Base-by-base conservation (phyloP, 2,888 invertebrate genomes). In the Zootermopsis nevadensis region DNA sequence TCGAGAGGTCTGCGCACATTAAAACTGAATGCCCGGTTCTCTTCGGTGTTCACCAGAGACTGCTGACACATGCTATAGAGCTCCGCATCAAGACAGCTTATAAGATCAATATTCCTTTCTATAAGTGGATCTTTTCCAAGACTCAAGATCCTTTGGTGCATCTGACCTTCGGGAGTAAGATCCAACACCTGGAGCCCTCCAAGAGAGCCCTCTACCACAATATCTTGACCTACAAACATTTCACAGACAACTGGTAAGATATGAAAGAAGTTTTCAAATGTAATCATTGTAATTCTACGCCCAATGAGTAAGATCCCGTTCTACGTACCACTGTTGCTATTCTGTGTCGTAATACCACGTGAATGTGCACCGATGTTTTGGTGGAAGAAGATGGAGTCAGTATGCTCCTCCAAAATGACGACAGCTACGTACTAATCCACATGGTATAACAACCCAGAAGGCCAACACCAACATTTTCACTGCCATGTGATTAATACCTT, bases 131-230 rank as follows among this genome's bases (percentile, higher is more conserved):
- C 95, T 84, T 93, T 92, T 0, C 98, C 98, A 22, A 97, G 95
- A 84, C 95, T 94, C 85, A 98, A 91, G 87, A 98, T 96, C 86
- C 97, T 92, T 89, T 97, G 94, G 90, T 98, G 97, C 86, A 94
- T 92, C 83, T 94, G 93, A 0, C 95, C 95, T 88, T 95, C 96
- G 53, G 95, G 94, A 31, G 97, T 97, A 87, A 98, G 93, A 89
- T 98, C 97, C 85, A 97, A 91, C 86, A 96, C 93, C 90, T 98
- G 98, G 86, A 98, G 92, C 15, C 98, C 98, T 85, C 98, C 98
- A 81, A 99, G 91, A 0, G 97, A 97, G 0, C 98, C 98, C 87
- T 95, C 92, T 84, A 97, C 94, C 81, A 93, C 91, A 84, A 95
- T 89, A 33, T 84, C 85, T 42, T 31, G 31, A n/a, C 85, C 85